Conservation (phyloP, 2,888 invertebrate species). For the Drosophila tanythrix region DNA sequence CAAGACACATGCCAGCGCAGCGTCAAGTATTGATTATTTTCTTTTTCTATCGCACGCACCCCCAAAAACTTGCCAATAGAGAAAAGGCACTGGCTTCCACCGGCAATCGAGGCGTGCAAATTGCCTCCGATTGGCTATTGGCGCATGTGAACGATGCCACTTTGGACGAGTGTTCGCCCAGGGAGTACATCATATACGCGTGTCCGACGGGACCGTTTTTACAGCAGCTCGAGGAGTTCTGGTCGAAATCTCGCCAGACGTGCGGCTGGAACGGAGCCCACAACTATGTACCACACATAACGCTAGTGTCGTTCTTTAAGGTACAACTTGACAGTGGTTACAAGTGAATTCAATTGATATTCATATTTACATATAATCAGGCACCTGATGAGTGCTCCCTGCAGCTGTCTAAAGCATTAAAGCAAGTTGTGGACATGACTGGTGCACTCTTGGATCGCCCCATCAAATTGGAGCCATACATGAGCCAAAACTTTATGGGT, state of each 20-base stretch:
- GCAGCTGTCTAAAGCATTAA: constrained; percentile 89
- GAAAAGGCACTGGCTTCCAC: constrained; percentile 96
- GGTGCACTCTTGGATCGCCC: constrained; percentile 89
- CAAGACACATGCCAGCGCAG: not conserved
- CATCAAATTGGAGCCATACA: constrained; percentile 91
- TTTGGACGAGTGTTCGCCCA: constrained; percentile 90
- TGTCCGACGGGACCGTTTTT: constrained; percentile 90
- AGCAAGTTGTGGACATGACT: constrained; percentile 90
- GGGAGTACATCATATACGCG: constrained; percentile 95
- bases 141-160: constrained; percentile 94
- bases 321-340: constrained; percentile 84
- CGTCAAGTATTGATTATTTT: constrained; percentile 65
- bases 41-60: constrained; percentile 28
- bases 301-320: constrained; percentile 95
- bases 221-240: constrained; percentile 89
- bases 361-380: constrained; percentile 83
- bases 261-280: constrained; percentile 96
- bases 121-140: constrained; percentile 95
- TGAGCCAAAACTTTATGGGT: constrained; percentile 96
- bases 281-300: constrained; percentile 95
- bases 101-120: constrained; percentile 93
- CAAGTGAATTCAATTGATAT: not conserved
- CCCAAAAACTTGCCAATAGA: constrained; percentile 84
- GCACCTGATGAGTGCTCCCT: constrained; percentile 91
- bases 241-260: constrained; percentile 90